Base-by-base conservation (phyloP, 2,797 vertebrate genomes). In the Labeo calbasu region DNA sequence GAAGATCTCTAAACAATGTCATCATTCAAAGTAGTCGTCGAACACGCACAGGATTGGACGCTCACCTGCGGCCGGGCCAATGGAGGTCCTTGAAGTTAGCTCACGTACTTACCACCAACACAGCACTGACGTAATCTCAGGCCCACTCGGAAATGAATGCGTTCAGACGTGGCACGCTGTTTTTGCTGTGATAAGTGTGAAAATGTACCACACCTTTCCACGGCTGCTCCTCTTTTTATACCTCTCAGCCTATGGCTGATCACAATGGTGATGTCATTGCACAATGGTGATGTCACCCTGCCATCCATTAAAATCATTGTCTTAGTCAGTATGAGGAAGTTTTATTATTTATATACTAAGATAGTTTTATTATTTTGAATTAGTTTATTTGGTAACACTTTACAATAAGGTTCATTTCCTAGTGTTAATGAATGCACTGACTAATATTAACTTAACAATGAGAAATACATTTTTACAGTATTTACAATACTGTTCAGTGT, bases 1-100 rank as follows among this genome's bases (percentile, higher is more conserved):
- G 63, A 25, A 53, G 23, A 75, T 87, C 71, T 83, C 50, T 21
- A 73, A 84, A 80, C 81, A 80, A 84, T 73, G 68, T 57, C 66
- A 83, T 80, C 81, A 80, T 83, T 83, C 78, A 83, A 66, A 82
- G 28, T 50, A 55, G 83, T 4, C 36, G 11, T 78, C 19, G 40
- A 23, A 63, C 25, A 40, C 0, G 36, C 83, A 78, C 66, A 17
- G 75, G 57, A 77, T 61, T 15, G 23, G 75, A 32, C 63, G 25
- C 50, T 84, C 59, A 88, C 87, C 82, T 86, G 69, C 12, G 53
- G 77, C 17, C 21, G 2, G 48, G 36, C 81, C 51, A 53, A 15
- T 10, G 43, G 70, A 78, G 46, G 66, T 70, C 55, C 46, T 19
- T 68, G 32, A 77, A 32, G 32, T 53, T 77, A 69, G 14, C 48